phyloP scores from a whole-genome alignment of 2,888 invertebrate species.

The Busseola fusca region DNA sequence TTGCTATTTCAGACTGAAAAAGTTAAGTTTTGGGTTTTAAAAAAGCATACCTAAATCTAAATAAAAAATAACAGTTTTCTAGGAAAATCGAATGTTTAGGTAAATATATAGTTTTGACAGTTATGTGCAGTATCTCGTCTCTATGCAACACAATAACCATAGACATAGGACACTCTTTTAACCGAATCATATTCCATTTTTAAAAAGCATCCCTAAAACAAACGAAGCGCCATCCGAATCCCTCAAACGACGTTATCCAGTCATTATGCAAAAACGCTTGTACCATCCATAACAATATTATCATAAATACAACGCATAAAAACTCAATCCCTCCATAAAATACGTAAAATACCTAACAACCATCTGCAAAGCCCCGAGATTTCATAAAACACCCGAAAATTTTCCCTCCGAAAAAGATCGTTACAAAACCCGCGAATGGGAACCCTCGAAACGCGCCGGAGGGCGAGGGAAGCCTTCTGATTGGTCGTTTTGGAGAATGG shows the following conservation, averaged over 20 bases:
- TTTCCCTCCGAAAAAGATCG: slow-evolving; percentile 85
- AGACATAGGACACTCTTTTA: slow-evolving; percentile 29
- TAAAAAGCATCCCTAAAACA: slow-evolving; percentile 45
- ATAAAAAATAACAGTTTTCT: neutral
- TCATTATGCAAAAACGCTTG: slow-evolving; percentile 83
- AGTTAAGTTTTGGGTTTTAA: neutral
- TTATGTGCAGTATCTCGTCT: neutral
- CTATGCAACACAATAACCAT: neutral
- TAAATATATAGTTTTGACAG: neutral
- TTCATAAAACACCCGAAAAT: slow-evolving; percentile 86
- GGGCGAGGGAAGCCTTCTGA: slow-evolving; percentile 77
- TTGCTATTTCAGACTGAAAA: neutral
- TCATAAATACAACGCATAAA: slow-evolving; percentile 83
- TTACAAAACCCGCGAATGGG: slow-evolving; percentile 79
- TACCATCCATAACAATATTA: slow-evolving; percentile 83
- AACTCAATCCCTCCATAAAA: slow-evolving; percentile 80
- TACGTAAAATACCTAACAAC: slow-evolving; percentile 79
- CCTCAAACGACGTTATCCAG: slow-evolving; percentile 63
- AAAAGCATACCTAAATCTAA: neutral
- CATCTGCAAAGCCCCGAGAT: slow-evolving; percentile 71
- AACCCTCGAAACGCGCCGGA: slow-evolving; percentile 73
- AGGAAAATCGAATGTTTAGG: neutral
- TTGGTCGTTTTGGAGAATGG: slow-evolving; percentile 72
- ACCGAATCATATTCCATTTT: slow-evolving; percentile 34
- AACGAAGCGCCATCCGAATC: slow-evolving; percentile 55